Evolutionary conservation across 64 coral and sea anemone species (phyloP).

Genomic region (Porites australiensis): DNA sequence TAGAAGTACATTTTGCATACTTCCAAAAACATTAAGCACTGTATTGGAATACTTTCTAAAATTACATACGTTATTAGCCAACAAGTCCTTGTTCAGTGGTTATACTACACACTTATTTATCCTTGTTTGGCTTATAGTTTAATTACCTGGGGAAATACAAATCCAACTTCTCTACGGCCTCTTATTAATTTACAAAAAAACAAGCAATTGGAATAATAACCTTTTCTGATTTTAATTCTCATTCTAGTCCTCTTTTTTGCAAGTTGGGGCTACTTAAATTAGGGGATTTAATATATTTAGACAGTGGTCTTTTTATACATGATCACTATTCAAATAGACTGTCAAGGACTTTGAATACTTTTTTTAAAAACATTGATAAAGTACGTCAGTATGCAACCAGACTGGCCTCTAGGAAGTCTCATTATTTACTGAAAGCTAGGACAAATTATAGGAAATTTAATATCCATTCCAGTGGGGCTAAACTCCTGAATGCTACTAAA

Average conservation of each 20-base stretch:
- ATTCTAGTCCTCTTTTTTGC: conserved; percentile 38
- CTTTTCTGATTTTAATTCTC: not conserved
- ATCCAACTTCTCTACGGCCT: no score
- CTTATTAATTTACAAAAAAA: not conserved
- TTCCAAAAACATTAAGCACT: not conserved
- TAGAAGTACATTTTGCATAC: not conserved
- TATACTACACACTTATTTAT: conserved; percentile 29
- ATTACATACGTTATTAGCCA: no score
- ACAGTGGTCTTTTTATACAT: not conserved
- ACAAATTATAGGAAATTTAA: conserved; percentile 71
- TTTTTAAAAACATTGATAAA: conserved; percentile 36
- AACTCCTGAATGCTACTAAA: no score
- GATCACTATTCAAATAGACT: conserved; percentile 18
- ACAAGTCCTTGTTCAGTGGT: not conserved
- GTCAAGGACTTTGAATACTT: conserved; percentile 8
- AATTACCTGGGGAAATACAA: no score
- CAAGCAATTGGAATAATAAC: conserved; percentile 19
- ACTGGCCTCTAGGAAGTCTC: conserved; percentile 30
- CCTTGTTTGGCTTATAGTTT: not conserved
- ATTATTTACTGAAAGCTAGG: conserved; percentile 56
- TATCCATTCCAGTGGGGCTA: conserved; percentile 13
- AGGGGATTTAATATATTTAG: conserved; percentile 29
- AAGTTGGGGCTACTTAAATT: not conserved
- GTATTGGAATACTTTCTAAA: no score
- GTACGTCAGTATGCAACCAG: conserved; percentile 58